A percentile compares a stretch with the other conserved stretches of the same genome.
Evolutionary conservation across 2,888 invertebrate species (phyloP).

Genomic region (Agrochola macilenta): DNA sequence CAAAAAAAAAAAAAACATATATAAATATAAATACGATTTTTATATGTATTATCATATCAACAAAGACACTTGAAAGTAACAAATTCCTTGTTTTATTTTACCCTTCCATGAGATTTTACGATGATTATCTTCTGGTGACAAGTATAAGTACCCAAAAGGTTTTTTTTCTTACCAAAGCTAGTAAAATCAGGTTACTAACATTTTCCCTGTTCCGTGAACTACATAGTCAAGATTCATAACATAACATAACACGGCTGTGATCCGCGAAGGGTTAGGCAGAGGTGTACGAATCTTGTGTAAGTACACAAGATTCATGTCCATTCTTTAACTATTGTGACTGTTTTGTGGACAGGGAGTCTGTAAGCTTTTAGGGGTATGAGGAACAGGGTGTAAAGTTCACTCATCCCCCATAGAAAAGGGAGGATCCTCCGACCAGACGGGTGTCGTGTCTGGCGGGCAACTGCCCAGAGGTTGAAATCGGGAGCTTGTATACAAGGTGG

Average conservation of each 20-base stretch:
- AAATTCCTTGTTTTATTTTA: not conserved
- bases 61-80: not conserved
- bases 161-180: too few relatives aligned
- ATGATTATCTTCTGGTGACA: not conserved
- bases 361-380: too few relatives aligned
- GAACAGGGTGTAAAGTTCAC: too few relatives aligned
- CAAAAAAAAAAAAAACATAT: too few relatives aligned
- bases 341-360: not conserved
- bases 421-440: too few relatives aligned
- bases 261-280: not conserved
- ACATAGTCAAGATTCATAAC: not conserved
- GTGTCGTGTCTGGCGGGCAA: too few relatives aligned
- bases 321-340: not conserved
- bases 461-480: too few relatives aligned
- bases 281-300: not conserved
- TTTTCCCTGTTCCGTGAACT: not conserved
- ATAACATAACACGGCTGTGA: not conserved
- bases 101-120: not conserved
- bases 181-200: not conserved
- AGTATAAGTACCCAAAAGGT: not conserved
- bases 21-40: too few relatives aligned
- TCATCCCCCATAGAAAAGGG: too few relatives aligned
- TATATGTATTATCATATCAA: not conserved
- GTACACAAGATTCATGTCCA: not conserved
- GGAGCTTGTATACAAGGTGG: too few relatives aligned